A percentile compares a stretch with the other conserved stretches of the same genome.
Conservation (phyloP, 2,797 vertebrate species). For the Ficedula albicollis region DNA sequence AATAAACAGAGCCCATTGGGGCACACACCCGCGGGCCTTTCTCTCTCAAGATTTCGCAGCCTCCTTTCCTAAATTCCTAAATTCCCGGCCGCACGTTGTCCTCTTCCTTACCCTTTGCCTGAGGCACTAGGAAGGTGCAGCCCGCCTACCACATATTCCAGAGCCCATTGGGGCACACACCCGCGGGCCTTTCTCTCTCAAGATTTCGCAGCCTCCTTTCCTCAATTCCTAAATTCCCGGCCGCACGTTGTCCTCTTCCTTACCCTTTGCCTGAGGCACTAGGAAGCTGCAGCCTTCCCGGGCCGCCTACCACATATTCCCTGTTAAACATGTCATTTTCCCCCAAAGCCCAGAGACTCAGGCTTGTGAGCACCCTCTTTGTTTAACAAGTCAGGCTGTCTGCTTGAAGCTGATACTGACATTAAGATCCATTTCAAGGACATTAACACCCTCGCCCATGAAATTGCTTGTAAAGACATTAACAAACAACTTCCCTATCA, state of each 20-base stretch:
- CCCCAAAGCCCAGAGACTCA: not conserved
- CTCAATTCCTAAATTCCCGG: not conserved
- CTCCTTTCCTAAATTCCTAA: not conserved
- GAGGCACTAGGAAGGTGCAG: not conserved
- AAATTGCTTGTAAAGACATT: no score
- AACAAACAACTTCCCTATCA: no score
- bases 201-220: fast-evolving
- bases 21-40: fast-evolving
- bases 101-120: not conserved
- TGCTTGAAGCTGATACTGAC: not conserved
- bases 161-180: fast-evolving
- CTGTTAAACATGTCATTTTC: not conserved
- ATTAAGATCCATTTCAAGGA: not conserved
- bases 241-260: fast-evolving
- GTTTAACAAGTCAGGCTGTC: no score
- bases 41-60: fast-evolving
- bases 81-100: fast-evolving
- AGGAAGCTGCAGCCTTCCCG: not conserved
- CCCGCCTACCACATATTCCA: fast-evolving
- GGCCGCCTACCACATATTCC: fast-evolving
- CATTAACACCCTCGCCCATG: no score
- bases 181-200: fast-evolving
- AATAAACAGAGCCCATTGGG: not conserved
- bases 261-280: not conserved
- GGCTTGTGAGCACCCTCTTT: not conserved